Evolutionary conservation across 23 tunicate species (phyloP).

Genomic region (Trididemnum miniatum): DNA sequence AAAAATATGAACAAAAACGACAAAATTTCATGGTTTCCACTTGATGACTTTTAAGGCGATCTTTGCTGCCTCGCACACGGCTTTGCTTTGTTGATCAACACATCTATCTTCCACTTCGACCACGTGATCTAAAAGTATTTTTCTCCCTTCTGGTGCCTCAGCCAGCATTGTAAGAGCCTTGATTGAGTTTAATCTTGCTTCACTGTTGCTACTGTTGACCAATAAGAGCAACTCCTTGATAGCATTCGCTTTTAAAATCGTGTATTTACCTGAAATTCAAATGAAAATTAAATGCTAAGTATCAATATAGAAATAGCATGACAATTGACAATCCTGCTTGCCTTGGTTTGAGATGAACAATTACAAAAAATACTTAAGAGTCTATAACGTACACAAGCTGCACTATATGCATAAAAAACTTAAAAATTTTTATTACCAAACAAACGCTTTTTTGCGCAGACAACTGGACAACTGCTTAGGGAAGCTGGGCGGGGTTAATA

Average conservation of each 20-base stretch:
- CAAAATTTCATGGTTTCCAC: slow-evolving; percentile 70
- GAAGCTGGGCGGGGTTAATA: no score
- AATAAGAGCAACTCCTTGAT: slow-evolving; percentile 41
- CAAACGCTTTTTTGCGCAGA: no score
- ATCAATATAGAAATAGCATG: no score
- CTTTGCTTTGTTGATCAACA: slow-evolving; percentile 56
- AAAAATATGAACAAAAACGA: neutral
- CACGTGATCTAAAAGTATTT: slow-evolving; percentile 34
- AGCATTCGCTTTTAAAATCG: slow-evolving; percentile 59
- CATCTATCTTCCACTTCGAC: slow-evolving; percentile 44
- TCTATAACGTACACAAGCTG: no score
- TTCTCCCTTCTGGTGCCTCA: slow-evolving; percentile 90
- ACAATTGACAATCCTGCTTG: no score
- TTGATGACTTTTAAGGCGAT: slow-evolving; percentile 71
- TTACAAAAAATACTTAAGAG: no score
- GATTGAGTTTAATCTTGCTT: slow-evolving; percentile 70
- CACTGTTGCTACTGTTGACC: slow-evolving; percentile 39
- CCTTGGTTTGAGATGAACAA: no score
- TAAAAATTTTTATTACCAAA: no score
- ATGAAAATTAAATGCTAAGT: no score
- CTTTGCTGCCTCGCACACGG: slow-evolving; percentile 76
- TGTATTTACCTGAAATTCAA: slow-evolving; percentile 76
- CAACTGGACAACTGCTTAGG: no score
- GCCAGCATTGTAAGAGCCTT: slow-evolving; percentile 82
- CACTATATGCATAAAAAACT: no score